Conservation (phyloP, 1,140 invertebrate species). For the Lysiphlebus fabarum region DNA sequence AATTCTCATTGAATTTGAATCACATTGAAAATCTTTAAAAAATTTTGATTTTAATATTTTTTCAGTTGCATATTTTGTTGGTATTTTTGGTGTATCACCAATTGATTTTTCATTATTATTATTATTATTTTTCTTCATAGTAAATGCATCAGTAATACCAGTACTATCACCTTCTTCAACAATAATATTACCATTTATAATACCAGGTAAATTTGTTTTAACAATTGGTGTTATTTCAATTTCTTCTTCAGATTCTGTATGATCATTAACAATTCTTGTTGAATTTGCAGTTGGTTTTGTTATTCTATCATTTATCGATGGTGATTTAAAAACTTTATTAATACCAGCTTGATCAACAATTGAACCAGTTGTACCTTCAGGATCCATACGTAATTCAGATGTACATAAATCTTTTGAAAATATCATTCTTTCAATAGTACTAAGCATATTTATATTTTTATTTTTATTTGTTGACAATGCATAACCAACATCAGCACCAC, state of each 20-base stretch:
- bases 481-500: constrained; percentile 74
- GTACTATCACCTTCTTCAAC: constrained; percentile 23
- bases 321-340: constrained; percentile 10
- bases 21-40: constrained; percentile 6
- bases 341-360: constrained; percentile 8
- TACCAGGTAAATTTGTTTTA: constrained; percentile 39
- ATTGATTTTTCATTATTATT: constrained; percentile 28
- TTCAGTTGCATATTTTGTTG: constrained; percentile 30
- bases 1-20: constrained; percentile 28
- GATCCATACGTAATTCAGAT: constrained; percentile 45
- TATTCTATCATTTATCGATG: neutral
- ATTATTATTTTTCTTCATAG: constrained; percentile 3
- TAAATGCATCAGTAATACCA: neutral
- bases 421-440: constrained; percentile 62
- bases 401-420: constrained; percentile 43
- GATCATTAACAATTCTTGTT: constrained; percentile 36
- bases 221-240: constrained; percentile 52
- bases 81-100: constrained; percentile 27
- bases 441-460: constrained; percentile 48
- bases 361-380: constrained; percentile 48
- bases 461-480: constrained; percentile 44
- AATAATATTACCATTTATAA: constrained; percentile 34
- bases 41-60: constrained; percentile 17
- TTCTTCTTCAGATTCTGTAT: constrained; percentile 44
- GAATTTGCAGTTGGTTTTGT: constrained; percentile 44